Conservation (phyloP, 2,888 invertebrate genomes). For the Rhingia campestris region DNA sequence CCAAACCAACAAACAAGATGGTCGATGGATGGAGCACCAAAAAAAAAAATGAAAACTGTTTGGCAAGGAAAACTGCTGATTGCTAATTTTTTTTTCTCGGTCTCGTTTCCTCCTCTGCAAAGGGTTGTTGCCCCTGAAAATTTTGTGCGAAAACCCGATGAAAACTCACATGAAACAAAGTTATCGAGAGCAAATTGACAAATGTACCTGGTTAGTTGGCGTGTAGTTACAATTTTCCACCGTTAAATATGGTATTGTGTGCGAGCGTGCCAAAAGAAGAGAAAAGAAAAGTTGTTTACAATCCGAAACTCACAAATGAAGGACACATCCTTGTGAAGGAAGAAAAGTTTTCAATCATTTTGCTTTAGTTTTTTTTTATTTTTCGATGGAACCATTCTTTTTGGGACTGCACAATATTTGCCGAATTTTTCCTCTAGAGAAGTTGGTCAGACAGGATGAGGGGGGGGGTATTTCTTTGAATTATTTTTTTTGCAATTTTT, state of each 20-base stretch:
- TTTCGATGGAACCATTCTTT: too few relatives aligned
- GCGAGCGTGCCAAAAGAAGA: not conserved
- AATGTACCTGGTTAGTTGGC: constrained; percentile 66
- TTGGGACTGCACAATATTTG: constrained; percentile 6
- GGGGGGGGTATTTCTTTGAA: not conserved
- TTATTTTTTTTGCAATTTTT: not conserved
- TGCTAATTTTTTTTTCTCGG: constrained; percentile 44
- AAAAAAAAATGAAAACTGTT: constrained; percentile 6
- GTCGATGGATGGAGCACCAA: not conserved
- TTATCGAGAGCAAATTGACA: constrained; percentile 55
- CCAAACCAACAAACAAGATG: constrained; percentile 60
- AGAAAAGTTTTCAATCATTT: not conserved
- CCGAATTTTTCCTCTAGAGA: not conserved
- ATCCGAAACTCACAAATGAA: constrained; percentile 50
- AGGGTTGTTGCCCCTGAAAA: constrained; percentile 53
- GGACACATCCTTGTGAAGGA: constrained; percentile 6
- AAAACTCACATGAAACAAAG: constrained; percentile 35
- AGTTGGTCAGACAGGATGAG: constrained; percentile 41
- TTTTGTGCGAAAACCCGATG: not conserved
- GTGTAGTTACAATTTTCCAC: constrained; percentile 56
- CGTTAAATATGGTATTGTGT: constrained; percentile 33
- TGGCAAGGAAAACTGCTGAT: constrained; percentile 70
- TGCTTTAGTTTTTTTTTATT: not conserved
- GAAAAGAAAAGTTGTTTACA: constrained; percentile 57
- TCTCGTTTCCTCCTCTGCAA: not conserved